Conservation (phyloP, 2,888 invertebrate genomes). For the Lasioglossum calceatum region DNA sequence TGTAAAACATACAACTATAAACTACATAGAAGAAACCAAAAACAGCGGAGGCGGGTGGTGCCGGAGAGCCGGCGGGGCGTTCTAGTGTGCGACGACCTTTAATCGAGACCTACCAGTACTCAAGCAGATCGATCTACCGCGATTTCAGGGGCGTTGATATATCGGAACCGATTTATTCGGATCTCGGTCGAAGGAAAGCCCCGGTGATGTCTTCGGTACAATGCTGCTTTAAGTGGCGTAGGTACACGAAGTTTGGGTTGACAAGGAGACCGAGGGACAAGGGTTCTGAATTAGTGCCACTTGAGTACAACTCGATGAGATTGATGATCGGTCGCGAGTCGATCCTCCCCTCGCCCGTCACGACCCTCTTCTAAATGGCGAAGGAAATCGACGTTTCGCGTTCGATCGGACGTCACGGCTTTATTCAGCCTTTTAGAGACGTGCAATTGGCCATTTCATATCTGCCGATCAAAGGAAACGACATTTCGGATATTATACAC, state of each 20-base stretch:
- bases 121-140: slow-evolving; percentile 53
- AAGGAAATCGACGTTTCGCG: slow-evolving; percentile 60
- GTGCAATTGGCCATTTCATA: slow-evolving; percentile 56
- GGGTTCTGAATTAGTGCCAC: slow-evolving; percentile 82
- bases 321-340: slow-evolving; percentile 75
- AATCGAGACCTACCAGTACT: background rate
- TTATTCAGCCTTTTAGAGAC: slow-evolving; percentile 51
- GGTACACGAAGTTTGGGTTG: slow-evolving; percentile 65
- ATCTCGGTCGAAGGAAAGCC: slow-evolving; percentile 74
- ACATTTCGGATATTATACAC: slow-evolving; percentile 26
- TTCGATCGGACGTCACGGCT: slow-evolving; percentile 43
- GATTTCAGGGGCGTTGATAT: slow-evolving; percentile 74
- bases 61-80: no score
- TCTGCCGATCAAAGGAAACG: slow-evolving; percentile 35
- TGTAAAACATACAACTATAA: no score
- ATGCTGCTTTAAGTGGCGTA: slow-evolving; percentile 66
- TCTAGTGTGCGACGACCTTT: no score
- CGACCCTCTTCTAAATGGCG: slow-evolving; percentile 17
- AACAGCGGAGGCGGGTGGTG: no score
- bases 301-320: slow-evolving; percentile 79
- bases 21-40: no score
- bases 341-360: slow-evolving; percentile 1
- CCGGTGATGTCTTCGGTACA: slow-evolving; percentile 67
- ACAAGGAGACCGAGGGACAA: slow-evolving; percentile 76
- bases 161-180: slow-evolving; percentile 79